phyloP scores from a whole-genome alignment of 2,797 vertebrate species.

The Enteromius unitaeniatus region DNA sequence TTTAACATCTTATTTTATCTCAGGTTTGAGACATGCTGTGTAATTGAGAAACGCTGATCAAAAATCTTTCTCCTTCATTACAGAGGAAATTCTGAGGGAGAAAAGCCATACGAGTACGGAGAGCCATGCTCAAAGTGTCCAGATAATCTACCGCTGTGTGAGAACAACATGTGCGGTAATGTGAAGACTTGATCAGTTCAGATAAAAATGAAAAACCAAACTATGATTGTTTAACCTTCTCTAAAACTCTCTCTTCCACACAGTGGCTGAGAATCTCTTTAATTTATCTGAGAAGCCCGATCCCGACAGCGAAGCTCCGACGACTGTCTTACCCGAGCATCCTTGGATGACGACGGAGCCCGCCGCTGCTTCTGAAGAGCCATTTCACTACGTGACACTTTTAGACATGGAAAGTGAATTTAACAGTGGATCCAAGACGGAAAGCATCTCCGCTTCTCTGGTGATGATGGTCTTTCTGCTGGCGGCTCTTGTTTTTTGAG shows the following conservation, averaged over 20 bases:
- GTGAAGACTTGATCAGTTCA: not conserved
- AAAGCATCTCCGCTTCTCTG: not conserved
- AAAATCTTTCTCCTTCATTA: not conserved
- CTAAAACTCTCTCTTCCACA: not conserved
- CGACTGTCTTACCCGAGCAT: not conserved
- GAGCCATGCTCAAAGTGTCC: conserved; percentile 47
- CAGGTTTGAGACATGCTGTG: not conserved
- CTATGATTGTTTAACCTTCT: not conserved
- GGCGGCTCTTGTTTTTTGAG: not conserved
- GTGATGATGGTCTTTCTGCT: not conserved
- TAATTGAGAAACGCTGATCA: not conserved
- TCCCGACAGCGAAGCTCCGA: not conserved
- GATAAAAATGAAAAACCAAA: not conserved
- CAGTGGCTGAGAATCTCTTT: not conserved
- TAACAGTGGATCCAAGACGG: not conserved
- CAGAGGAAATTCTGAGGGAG: conserved; percentile 24
- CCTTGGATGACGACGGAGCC: not conserved
- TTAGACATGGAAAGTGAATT: rapidly evolving
- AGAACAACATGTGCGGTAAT: conserved; percentile 40
- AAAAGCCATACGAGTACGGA: conserved; percentile 46
- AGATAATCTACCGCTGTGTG: not conserved
- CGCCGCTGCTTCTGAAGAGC: not conserved
- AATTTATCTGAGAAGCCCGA: not conserved
- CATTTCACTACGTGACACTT: too few species aligned
- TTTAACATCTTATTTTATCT: not conserved